phyloP scores from a whole-genome alignment of 92 coral and sea anemone genomes.

The Parazoanthus atlanticus region DNA sequence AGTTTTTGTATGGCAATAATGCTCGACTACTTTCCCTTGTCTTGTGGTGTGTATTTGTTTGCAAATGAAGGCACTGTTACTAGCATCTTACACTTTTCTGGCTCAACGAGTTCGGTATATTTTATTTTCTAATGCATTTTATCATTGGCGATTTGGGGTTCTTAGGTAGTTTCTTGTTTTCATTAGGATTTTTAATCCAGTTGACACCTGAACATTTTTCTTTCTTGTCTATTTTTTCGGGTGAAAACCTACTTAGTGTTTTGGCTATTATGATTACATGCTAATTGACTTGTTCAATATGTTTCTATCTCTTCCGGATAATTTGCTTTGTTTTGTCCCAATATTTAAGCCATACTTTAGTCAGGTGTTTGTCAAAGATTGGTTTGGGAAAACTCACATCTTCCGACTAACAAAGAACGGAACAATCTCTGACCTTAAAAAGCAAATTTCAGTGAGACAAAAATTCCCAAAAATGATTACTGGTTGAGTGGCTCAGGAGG shows the following conservation, averaged over 20 bases:
- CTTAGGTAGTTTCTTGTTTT: neutral
- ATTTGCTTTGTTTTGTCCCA: neutral
- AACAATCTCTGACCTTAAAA: neutral
- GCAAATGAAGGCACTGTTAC: neutral
- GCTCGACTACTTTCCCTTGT: neutral
- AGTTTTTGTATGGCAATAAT: constrained; percentile 5
- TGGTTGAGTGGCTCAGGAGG: neutral
- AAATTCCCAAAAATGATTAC: neutral
- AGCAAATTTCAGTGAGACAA: neutral
- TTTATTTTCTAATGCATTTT: neutral
- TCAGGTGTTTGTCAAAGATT: neutral
- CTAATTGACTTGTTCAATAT: neutral
- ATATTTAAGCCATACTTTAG: neutral
- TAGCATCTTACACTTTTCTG: neutral
- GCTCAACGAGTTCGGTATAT: neutral
- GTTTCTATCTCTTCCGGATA: neutral
- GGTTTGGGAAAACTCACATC: constrained; percentile 2
- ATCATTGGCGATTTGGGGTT: neutral
- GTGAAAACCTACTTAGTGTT: neutral
- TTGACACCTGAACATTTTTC: neutral
- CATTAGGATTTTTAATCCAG: neutral
- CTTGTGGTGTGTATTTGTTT: neutral
- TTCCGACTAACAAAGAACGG: neutral
- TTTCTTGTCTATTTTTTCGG: neutral
- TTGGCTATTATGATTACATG: neutral